Conservation (phyloP, 2,888 invertebrate species). For the Ypsolopha scabrella region DNA sequence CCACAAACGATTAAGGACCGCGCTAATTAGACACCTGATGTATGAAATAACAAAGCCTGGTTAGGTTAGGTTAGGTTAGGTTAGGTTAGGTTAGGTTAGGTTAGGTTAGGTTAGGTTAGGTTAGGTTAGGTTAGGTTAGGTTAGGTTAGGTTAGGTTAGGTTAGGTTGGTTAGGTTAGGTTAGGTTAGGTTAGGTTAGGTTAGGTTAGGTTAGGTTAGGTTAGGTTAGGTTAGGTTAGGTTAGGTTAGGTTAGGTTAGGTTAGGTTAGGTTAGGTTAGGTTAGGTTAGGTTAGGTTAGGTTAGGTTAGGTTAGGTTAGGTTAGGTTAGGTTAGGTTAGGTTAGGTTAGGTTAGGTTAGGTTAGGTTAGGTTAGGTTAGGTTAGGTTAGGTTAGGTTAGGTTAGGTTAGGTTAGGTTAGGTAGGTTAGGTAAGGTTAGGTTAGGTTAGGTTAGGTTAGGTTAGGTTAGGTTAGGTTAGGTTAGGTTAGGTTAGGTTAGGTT, state of each 20-base stretch:
- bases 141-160: conserved; percentile 12
- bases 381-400: conserved; percentile 15
- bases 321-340: conserved; percentile 9
- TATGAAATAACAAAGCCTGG: too few species aligned
- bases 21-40: too few species aligned
- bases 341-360: conserved; percentile 16
- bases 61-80: conserved; percentile 11
- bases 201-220: conserved; percentile 10
- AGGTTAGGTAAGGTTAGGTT: conserved; percentile 11
- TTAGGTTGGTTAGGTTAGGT: conserved; percentile 13
- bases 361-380: conserved; percentile 16
- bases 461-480: too few species aligned
- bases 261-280: conserved; percentile 10
- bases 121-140: conserved; percentile 13
- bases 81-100: conserved; percentile 11
- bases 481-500: too few species aligned
- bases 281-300: conserved; percentile 10
- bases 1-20: too few species aligned
- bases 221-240: conserved; percentile 9
- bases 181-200: conserved; percentile 10
- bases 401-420: conserved; percentile 12
- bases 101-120: conserved; percentile 11
- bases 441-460: too few species aligned
- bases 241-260: conserved; percentile 7
- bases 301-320: conserved; percentile 7